These are phyloP conservation scores for Delia radicum DNA, from an alignment of 1,140 invertebrate genomes.

Conservation along the genomic window DNA sequence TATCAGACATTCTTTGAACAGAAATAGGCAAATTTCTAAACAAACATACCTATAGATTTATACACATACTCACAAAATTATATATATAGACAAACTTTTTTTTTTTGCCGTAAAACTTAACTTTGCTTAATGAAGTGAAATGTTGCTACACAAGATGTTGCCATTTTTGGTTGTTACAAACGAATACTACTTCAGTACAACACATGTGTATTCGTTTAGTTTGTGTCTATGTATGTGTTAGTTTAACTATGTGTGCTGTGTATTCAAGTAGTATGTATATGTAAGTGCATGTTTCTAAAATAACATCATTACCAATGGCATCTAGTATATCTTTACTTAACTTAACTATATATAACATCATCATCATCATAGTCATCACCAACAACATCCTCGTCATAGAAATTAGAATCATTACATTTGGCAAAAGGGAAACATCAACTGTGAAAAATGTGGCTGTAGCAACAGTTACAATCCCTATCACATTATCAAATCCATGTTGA, in stretches of 20 bases:
- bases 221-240: background rate
- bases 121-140: slow-evolving; percentile 4
- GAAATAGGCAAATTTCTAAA: too few species aligned
- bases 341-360: background rate
- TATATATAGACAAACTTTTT: too few species aligned
- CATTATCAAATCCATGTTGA: background rate
- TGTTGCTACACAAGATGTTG: slow-evolving; percentile 3
- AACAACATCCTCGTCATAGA: background rate
- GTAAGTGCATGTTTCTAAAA: background rate
- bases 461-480: background rate
- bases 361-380: background rate
- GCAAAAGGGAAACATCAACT: background rate
- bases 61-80: too few species aligned
- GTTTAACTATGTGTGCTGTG: background rate
- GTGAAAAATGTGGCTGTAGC: background rate
- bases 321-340: background rate
- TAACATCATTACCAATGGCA: background rate
- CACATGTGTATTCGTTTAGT: background rate
- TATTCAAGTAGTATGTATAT: background rate
- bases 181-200: background rate
- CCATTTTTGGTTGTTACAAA: background rate
- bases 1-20: too few species aligned
- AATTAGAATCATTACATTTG: background rate
- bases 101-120: background rate
- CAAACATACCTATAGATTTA: too few species aligned